A percentile compares a stretch with the other conserved stretches of the same genome.
These are phyloP conservation scores for Chinchilla lanigera DNA, from an alignment of 2,113 vertebrate genomes.

Conservation along the genomic window DNA sequence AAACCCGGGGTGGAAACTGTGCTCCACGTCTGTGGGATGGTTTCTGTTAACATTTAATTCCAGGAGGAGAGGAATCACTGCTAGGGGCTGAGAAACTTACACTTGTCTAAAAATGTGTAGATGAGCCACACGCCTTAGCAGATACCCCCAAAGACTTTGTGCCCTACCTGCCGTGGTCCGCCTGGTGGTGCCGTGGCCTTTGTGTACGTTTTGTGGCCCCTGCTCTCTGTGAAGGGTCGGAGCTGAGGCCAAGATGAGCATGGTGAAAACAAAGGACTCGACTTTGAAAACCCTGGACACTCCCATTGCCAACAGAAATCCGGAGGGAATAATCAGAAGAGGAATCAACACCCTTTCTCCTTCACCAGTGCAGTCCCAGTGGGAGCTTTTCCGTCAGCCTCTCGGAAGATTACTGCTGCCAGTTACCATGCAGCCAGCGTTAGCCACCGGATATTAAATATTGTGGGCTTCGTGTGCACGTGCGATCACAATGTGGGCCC, in stretches of 20 bases:
- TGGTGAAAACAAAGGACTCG: not conserved
- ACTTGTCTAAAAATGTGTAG: not conserved
- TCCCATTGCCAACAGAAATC: not conserved
- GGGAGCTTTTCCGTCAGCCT: not conserved
- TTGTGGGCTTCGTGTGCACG: not conserved
- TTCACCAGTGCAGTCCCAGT: not conserved
- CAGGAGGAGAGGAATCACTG: not conserved
- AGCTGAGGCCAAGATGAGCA: not conserved
- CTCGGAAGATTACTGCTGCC: not conserved
- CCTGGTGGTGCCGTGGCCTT: not conserved
- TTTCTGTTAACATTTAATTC: conserved; percentile 14
- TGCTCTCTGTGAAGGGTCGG: not conserved
- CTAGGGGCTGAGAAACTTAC: not conserved
- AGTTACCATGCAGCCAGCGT: not conserved
- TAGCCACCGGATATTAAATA: conserved; percentile 5
- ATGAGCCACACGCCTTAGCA: not conserved
- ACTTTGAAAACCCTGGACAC: not conserved
- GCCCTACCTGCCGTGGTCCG: not conserved
- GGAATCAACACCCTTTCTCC: not conserved
- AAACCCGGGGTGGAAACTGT: not conserved
- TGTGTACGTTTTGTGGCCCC: not conserved
- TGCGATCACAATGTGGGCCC: not conserved
- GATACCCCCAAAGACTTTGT: not conserved
- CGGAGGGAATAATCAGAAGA: not conserved
- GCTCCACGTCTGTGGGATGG: not conserved